A percentile compares a stretch with the other conserved stretches of the same genome.
Conservation (phyloP, 2,113 vertebrate genomes). For the Alexandromys fortis region DNA sequence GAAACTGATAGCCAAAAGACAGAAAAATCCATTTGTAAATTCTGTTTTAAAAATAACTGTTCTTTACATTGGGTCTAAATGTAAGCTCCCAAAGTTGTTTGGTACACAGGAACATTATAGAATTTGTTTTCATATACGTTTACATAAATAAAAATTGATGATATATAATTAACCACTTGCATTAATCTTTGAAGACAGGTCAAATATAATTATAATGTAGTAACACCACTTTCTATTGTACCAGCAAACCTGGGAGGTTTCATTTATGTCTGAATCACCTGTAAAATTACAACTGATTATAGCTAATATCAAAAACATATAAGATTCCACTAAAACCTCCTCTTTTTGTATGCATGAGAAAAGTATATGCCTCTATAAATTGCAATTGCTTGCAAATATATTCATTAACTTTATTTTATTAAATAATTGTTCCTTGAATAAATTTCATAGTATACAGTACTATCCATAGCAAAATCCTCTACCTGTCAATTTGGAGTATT, state of each 20-base stretch:
- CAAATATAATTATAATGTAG: slow-evolving; percentile 15
- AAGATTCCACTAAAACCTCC: background rate
- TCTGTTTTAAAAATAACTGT: background rate
- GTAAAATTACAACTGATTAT: background rate
- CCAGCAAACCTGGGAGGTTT: background rate
- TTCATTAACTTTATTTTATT: background rate
- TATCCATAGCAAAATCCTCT: background rate
- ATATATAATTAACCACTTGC: background rate
- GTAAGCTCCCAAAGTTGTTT: background rate
- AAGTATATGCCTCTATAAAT: background rate
- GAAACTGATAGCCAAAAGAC: background rate
- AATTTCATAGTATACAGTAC: background rate
- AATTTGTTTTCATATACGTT: background rate
- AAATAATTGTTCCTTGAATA: background rate
- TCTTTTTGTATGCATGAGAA: background rate
- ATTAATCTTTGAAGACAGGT: background rate
- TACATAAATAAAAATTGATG: background rate
- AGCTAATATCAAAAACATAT: background rate
- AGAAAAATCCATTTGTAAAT: background rate
- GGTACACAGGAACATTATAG: background rate
- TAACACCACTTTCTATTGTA: background rate
- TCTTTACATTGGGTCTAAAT: background rate
- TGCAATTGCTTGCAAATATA: background rate
- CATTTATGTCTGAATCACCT: background rate
- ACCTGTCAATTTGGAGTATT: background rate